phyloP scores from a whole-genome alignment of 2,888 invertebrate species.

The Oligia latruncula region DNA sequence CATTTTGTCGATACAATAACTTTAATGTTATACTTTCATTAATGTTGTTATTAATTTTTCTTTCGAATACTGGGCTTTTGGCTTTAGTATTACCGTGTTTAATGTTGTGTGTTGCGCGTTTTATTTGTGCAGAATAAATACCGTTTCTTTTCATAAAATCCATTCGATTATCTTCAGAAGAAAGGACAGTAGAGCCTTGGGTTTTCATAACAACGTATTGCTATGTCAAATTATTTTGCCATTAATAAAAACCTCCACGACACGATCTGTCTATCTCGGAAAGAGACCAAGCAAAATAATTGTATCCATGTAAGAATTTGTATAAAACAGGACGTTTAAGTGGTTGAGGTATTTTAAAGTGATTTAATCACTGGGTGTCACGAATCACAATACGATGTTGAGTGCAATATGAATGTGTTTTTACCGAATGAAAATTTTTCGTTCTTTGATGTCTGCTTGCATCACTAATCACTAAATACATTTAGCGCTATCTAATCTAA shows the following conservation, averaged over 20 bases:
- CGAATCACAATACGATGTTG: not conserved
- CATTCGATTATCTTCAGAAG: not conserved
- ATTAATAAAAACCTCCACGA: not conserved
- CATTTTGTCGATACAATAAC: not conserved
- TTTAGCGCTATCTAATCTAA: too few species aligned
- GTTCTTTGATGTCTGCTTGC: not conserved
- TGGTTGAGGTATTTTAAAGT: not conserved
- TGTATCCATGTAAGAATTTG: not conserved
- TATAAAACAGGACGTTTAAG: not conserved
- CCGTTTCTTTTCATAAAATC: not conserved
- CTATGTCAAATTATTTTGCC: not conserved
- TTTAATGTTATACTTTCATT: not conserved
- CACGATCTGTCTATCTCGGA: not conserved
- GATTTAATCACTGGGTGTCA: not conserved
- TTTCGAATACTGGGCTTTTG: not conserved
- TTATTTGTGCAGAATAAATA: not conserved
- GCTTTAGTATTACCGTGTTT: not conserved
- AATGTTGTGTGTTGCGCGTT: not conserved
- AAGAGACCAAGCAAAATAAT: not conserved
- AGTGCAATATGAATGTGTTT: not conserved
- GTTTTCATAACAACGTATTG: not conserved
- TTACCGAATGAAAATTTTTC: not conserved
- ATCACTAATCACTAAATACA: not conserved
- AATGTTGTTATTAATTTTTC: too few species aligned
- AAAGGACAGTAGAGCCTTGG: not conserved